Evolutionary conservation across 2,888 invertebrate species (phyloP), one percentile per base, ranked within the genome.

Genomic region (Gari tellinella): DNA sequence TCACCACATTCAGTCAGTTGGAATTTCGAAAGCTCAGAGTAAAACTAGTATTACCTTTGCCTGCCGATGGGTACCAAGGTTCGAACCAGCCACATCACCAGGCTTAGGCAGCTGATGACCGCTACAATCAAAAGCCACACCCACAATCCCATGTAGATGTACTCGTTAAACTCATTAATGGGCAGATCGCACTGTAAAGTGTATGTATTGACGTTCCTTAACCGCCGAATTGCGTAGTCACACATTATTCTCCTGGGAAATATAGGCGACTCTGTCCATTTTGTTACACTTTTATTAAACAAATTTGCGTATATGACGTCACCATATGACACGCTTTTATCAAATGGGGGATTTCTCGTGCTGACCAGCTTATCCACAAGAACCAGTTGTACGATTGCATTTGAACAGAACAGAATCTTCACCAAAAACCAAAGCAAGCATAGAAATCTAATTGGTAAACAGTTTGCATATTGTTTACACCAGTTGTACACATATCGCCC

Each of bases 121-220:
- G 73, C 40, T 43, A 80, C 73, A 14, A 72, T 43, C 12, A 76
- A 23, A 7, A 80, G 58, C 80, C 80, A 80, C 25, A 73, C 56
- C 80, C 80, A 80, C 5, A 80, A 19, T 26, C 76, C 70, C 57
- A 67, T 61, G 45, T 61, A 76, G 14, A 53, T 60, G 37, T 26
- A 45, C 53, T 80, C 76, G 38, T 66, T 67, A 43, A 68, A 73
- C 26, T 45, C 46, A 43, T 76, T 76, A 21, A 51, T 48, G 0
- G 72, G 56, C 2, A 80, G 58, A 12, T 61, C 37, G 56, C 80
- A 80, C 48, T 73, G 64, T 1, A 76, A 12, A 0, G 37, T 19
- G n/a, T 51, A 73, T 15, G 1, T 46, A 1, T 70, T 62, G 31
- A 65, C 55, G 40, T 64, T 64, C 7, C 17, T 1, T 0, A 65